phyloP scores from a whole-genome alignment of 2,113 vertebrate genomes.

The Ochotona princeps region DNA sequence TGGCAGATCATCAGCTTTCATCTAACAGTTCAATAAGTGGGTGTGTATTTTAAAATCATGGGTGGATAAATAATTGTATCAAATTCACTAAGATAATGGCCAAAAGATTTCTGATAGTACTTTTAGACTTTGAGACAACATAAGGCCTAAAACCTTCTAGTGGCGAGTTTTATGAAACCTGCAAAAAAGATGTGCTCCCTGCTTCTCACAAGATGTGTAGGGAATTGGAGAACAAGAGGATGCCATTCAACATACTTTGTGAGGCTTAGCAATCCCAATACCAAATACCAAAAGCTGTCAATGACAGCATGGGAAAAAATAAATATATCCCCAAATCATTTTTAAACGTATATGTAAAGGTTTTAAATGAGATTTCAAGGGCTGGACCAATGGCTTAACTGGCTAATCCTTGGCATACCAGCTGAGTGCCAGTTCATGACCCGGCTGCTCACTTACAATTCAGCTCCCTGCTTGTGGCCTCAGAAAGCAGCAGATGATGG shows the following conservation, averaged over 20 bases:
- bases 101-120: slow-evolving; percentile 18
- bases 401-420: too few relatives aligned
- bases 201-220: background rate
- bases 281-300: background rate
- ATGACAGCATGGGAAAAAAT: background rate
- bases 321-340: background rate
- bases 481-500: too few relatives aligned
- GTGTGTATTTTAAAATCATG: background rate
- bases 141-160: background rate
- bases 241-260: background rate
- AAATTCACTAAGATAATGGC: background rate
- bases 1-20: background rate
- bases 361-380: slow-evolving; percentile 20
- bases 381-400: too few relatives aligned
- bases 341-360: background rate
- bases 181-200: background rate
- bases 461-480: too few relatives aligned
- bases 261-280: background rate
- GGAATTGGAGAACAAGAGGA: background rate
- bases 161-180: background rate
- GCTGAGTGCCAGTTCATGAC: too few relatives aligned
- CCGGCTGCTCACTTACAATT: too few relatives aligned
- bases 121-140: background rate
- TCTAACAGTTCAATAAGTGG: background rate
- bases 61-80: background rate